These are phyloP conservation scores for Bombyx huttoni DNA, from an alignment of 2,888 invertebrate genomes.

Conservation along the genomic window DNA sequence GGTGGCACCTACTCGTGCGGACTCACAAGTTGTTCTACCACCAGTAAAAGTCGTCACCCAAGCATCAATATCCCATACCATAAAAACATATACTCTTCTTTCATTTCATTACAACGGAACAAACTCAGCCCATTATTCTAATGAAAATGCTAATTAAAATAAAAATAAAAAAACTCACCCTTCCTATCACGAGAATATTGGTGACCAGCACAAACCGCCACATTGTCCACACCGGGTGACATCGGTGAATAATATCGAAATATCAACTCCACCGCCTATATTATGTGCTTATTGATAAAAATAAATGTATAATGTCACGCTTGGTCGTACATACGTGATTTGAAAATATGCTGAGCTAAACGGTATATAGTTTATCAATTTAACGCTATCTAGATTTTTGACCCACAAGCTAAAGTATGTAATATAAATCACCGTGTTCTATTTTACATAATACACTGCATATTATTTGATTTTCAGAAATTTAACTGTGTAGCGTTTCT, in stretches of 20 bases:
- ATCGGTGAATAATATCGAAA: background rate
- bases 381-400: background rate
- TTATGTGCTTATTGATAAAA: background rate
- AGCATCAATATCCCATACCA: no score
- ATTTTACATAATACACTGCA: no score
- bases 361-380: background rate
- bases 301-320: background rate
- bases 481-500: no score
- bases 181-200: background rate
- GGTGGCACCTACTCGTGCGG: no score
- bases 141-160: background rate
- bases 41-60: no score
- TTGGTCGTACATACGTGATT: background rate
- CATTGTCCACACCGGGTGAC: background rate
- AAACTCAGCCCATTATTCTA: no score
- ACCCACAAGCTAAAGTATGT: background rate
- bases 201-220: background rate
- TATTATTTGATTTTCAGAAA: no score
- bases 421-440: no score
- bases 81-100: no score
- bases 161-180: background rate
- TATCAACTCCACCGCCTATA: background rate
- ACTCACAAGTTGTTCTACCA: no score
- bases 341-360: background rate
- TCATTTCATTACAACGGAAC: no score